Base-by-base conservation (phyloP, 2,888 invertebrate genomes). In the Stenoptilia bipunctidactyla region DNA sequence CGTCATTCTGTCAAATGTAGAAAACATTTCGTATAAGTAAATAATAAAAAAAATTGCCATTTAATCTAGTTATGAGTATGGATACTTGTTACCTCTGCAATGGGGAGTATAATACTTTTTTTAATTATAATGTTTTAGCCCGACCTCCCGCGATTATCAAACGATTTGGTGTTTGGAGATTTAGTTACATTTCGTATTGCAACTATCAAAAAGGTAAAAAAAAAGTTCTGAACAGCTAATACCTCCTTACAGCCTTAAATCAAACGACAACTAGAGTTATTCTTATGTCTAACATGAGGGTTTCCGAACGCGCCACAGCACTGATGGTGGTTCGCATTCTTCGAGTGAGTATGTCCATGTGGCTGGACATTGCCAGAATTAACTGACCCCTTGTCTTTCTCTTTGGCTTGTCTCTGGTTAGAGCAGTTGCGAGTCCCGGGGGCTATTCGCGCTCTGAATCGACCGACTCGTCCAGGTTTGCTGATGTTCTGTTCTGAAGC, bases 301-400 rank as follows among this genome's bases (percentile, higher is more conserved):
- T 83, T 83, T 0, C 83, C 83, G 37, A 83, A 85, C 0, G 84
- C 84, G 0, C 85, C 84, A 47, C 85, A 85, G 40, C 85, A 85
- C 38, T 83, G 83, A 42, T 84, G 84, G 40, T 84, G 82, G 40
- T 83, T 84, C 0, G 70, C 67, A 36, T 80, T 80, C 49, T 82
- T 83, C 10, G 73, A 64, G 43, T 80, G 80, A 40, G 73, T 75
- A 40, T 82, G 80, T 0, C 80, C 82, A 20, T 82, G 80, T 0
- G 79, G 79, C 25, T 71, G 68, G 0, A 72, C 71, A 34, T 62
- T 71, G 0, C 54, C 50, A 1, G 47, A 39, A 30, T 52, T 56
- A 1, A 43, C 15, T 15, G 30, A 49, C 51, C 65, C 53, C 43
- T 69, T 68, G 2, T 68, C 67, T 40, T 69, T 70, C 44, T 72